phyloP scores from a whole-genome alignment of 2,113 vertebrate genomes.

The Eretmochelys imbricata region DNA sequence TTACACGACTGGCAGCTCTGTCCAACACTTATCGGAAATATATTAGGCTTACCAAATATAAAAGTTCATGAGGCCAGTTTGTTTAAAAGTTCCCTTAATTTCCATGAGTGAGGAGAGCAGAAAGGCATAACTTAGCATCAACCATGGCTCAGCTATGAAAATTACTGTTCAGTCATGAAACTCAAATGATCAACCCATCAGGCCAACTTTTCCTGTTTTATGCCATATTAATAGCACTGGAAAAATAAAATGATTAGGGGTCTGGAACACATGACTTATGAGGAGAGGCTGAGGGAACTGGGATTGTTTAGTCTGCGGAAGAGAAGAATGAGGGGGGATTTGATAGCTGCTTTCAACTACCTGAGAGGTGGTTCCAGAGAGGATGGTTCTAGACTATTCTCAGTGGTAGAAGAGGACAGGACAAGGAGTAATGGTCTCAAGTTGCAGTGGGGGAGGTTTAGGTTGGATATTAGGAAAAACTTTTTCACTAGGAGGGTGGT shows the following conservation, averaged over 20 bases:
- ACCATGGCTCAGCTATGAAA: conserved; percentile 22
- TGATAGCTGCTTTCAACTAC: too few species aligned
- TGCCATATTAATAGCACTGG: conserved; percentile 10
- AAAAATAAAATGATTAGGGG: conserved; percentile 22
- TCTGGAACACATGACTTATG: too few species aligned
- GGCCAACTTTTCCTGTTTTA: conserved; percentile 34
- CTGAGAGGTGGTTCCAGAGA: too few species aligned
- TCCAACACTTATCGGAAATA: conserved; percentile 1
- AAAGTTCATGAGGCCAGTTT: conserved; percentile 31
- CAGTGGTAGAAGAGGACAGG: too few species aligned
- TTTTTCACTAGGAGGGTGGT: too few species aligned
- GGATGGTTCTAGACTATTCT: too few species aligned
- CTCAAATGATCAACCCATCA: background rate
- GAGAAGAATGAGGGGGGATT: too few species aligned
- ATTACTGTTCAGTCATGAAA: conserved; percentile 40
- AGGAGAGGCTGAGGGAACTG: too few species aligned
- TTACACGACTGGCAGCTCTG: background rate
- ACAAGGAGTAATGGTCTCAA: too few species aligned
- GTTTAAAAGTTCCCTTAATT: conserved; percentile 30
- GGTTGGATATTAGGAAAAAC: too few species aligned
- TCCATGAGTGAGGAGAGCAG: conserved; percentile 2
- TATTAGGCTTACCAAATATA: background rate
- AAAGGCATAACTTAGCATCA: background rate
- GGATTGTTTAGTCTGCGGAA: too few species aligned
- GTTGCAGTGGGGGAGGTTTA: too few species aligned